Evolutionary conservation across 2,113 vertebrate genomes (phyloP).

Genomic region (Catharus bicknelli): DNA sequence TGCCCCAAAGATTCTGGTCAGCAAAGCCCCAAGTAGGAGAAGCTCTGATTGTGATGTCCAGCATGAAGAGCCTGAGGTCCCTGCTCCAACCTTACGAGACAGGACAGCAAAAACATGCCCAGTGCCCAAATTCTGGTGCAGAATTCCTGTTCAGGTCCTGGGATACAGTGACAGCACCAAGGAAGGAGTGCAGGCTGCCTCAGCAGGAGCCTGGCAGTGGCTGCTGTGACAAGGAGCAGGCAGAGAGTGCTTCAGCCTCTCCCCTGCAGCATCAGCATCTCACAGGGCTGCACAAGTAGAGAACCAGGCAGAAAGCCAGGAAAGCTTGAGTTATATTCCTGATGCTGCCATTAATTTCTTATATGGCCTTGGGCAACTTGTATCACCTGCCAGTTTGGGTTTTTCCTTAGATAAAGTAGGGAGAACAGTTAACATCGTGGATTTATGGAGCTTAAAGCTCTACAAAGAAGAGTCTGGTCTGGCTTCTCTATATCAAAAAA

Average conservation of each 20-base stretch:
- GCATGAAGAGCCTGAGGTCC: neutral
- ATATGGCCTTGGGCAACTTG: slow-evolving; percentile 53
- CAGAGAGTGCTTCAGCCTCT: neutral
- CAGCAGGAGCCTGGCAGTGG: neutral
- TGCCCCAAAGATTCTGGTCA: neutral
- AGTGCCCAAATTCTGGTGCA: neutral
- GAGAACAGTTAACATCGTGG: slow-evolving; percentile 35
- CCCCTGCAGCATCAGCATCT: neutral
- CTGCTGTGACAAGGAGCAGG: neutral
- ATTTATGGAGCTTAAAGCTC: slow-evolving; percentile 53
- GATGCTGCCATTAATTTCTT: slow-evolving; percentile 60
- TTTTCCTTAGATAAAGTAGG: slow-evolving; percentile 58
- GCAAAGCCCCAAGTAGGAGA: rapidly evolving
- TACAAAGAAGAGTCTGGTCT: slow-evolving; percentile 58
- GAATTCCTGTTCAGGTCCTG: neutral
- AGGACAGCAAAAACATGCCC: neutral
- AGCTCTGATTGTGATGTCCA: neutral
- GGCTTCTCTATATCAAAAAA: slow-evolving; percentile 58
- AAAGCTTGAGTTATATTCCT: slow-evolving; percentile 55
- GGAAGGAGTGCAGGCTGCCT: neutral
- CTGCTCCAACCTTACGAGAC: neutral
- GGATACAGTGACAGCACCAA: neutral
- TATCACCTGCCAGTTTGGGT: slow-evolving; percentile 61
- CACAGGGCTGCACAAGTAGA: neutral
- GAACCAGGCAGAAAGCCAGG: slow-evolving; percentile 25